Conservation (phyloP, 2,888 invertebrate genomes). For the Drosophila robusta region DNA sequence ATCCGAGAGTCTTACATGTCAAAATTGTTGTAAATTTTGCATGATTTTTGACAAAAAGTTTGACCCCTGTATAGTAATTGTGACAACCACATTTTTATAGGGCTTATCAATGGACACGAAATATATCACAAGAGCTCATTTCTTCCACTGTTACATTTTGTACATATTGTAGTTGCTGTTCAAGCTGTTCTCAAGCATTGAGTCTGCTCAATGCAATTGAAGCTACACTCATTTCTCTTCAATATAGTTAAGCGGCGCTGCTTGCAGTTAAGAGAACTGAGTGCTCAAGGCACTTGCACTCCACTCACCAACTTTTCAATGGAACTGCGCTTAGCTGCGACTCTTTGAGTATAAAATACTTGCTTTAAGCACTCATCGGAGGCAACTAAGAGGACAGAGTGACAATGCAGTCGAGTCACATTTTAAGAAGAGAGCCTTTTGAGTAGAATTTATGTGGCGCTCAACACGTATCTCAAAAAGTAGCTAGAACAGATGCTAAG, state of each 20-base stretch:
- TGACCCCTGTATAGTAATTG: too few relatives aligned
- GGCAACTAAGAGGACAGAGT: constrained; percentile 33
- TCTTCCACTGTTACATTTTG: too few relatives aligned
- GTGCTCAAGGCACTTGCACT: constrained; percentile 1
- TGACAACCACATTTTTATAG: too few relatives aligned
- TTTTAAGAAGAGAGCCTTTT: constrained; percentile 1
- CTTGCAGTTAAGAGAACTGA: constrained; percentile 18
- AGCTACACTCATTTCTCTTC: constrained; percentile 32
- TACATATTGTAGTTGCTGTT: not conserved
- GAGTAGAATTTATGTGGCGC: not conserved
- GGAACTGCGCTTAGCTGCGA: not conserved
- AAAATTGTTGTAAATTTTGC: too few relatives aligned
- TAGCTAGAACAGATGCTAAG: not conserved
- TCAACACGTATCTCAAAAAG: not conserved
- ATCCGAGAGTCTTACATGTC: too few relatives aligned
- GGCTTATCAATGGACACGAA: too few relatives aligned
- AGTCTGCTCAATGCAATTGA: constrained; percentile 2
- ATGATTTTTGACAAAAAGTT: too few relatives aligned
- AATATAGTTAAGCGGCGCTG: constrained; percentile 6
- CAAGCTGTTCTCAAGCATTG: not conserved
- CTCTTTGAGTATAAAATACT: not conserved
- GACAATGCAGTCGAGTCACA: constrained; percentile 6
- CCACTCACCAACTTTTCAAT: not conserved
- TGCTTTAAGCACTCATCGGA: not conserved
- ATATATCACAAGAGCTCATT: not conserved